These are phyloP conservation scores for Tachysurus vachellii DNA, from an alignment of 2,113 vertebrate genomes.

Conservation along the genomic window DNA sequence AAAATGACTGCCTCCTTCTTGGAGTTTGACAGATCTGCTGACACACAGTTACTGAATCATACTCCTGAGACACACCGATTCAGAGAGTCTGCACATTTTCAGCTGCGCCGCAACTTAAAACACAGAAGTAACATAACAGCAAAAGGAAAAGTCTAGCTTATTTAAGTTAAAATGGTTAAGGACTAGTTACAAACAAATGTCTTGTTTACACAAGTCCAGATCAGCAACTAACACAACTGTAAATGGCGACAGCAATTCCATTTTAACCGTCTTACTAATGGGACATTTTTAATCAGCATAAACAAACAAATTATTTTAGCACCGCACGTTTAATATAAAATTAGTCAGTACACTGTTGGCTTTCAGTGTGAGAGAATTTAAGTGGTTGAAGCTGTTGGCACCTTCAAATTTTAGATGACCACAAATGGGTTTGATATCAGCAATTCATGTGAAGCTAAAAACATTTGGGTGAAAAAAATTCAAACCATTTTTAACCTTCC, in stretches of 20 bases:
- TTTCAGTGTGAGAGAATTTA: too few relatives aligned
- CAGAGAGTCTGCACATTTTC: constrained; percentile 28
- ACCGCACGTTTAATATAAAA: too few relatives aligned
- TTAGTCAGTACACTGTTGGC: too few relatives aligned
- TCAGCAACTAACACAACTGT: background rate
- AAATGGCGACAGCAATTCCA: background rate
- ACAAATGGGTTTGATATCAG: too few relatives aligned
- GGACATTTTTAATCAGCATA: too few relatives aligned
- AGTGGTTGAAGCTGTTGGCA: too few relatives aligned
- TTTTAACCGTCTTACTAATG: background rate
- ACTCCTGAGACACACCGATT: constrained; percentile 17
- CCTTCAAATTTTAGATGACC: too few relatives aligned
- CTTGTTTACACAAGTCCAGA: background rate
- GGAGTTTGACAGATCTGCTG: constrained; percentile 49
- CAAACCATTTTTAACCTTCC: too few relatives aligned
- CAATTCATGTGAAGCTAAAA: too few relatives aligned
- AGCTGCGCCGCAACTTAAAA: background rate
- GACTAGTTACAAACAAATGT: background rate
- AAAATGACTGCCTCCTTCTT: constrained; percentile 19
- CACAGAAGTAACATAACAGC: background rate
- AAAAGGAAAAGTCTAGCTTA: background rate
- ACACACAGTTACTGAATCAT: constrained; percentile 37
- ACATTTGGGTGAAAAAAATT: too few relatives aligned
- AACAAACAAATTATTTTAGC: too few relatives aligned
- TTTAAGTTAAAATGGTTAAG: background rate